Base-by-base conservation (phyloP, 1,140 invertebrate species). In the Sarcophaga bullata region DNA sequence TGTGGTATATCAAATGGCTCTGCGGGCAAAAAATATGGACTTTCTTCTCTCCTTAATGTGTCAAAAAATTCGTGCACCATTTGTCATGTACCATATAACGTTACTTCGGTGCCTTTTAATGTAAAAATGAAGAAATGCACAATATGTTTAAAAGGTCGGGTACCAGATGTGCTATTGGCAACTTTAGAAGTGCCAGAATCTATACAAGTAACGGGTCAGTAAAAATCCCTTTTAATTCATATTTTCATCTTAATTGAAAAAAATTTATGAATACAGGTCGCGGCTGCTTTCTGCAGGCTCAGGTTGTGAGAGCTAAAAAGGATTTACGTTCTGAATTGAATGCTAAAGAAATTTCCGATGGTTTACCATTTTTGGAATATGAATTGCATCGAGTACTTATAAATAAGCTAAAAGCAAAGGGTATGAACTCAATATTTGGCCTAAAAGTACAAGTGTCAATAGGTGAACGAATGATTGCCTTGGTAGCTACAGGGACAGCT, bases 351-450 rank as follows among this genome's bases (percentile, higher is more conserved):
- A 96, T 99, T 82, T 98, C 97, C 8, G 96, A 97, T 90, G 94
- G 95, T 82, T 91, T 99, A 68, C 98, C 98, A 1, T 99, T 99
- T 91, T 89, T 99, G 72, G 97, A 99, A 90, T 99, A 98, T 90
- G 98, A 99, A 89, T 91, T 99, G 47, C 97, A 99, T 89, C 94
- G 96, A 84, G 93, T 98, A 85, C 91, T 99, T 11, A 92, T 98
- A 3, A 97, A 97, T 86, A 99, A 98, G 90, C 91, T 99, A 0
- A 94, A 96, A 89, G 95, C 98, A 83, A 97, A 96, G 88, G 97
- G 96, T 15, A 97, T 98, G 96, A 98, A 98, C 91, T 94, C 95
- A n/a, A 92, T 98, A 19, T 97, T 98, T 90, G 95, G 95, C 3
- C 89, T 98, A 1, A 94, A 94, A 88, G 93, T 95, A 3, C 95